Conservation (phyloP, 2,797 vertebrate genomes). For the Falco concolor region DNA sequence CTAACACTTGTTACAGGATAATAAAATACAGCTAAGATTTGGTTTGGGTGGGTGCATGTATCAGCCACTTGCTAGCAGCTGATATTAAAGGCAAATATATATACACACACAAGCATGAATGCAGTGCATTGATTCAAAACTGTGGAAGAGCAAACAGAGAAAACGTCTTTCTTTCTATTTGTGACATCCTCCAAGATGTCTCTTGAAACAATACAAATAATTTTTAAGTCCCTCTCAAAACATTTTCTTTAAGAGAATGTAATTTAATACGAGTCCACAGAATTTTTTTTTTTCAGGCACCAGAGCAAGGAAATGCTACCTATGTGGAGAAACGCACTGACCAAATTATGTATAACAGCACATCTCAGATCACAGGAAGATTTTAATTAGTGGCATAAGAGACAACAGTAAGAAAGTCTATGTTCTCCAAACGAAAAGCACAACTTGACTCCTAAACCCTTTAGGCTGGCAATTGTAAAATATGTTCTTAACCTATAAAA, state of each 20-base stretch:
- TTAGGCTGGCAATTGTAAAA: not conserved
- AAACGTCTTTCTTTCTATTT: not conserved
- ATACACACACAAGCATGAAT: not conserved
- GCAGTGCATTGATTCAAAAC: not conserved
- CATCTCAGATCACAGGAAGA: not conserved
- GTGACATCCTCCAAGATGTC: not conserved
- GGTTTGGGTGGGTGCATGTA: not conserved
- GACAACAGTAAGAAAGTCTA: not conserved
- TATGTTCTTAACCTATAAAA: not conserved
- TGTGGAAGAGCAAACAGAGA: not conserved
- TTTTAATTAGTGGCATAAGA: not conserved
- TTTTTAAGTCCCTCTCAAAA: not conserved
- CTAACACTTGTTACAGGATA: not conserved
- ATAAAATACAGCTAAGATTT: not conserved
- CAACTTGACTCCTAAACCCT: not conserved
- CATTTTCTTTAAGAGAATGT: not conserved
- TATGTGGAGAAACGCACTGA: accelerated
- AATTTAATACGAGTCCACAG: not conserved
- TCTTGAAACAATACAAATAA: not conserved
- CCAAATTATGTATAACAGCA: accelerated
- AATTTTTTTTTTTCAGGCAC: not conserved
- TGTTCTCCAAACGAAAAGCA: not conserved
- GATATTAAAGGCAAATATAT: not conserved
- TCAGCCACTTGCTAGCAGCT: not conserved
- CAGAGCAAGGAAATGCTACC: not conserved